A percentile compares a stretch with the other conserved stretches of the same genome.
These are phyloP conservation scores for Elachura formosa DNA, from an alignment of 2,113 vertebrate species.

Conservation along the genomic window DNA sequence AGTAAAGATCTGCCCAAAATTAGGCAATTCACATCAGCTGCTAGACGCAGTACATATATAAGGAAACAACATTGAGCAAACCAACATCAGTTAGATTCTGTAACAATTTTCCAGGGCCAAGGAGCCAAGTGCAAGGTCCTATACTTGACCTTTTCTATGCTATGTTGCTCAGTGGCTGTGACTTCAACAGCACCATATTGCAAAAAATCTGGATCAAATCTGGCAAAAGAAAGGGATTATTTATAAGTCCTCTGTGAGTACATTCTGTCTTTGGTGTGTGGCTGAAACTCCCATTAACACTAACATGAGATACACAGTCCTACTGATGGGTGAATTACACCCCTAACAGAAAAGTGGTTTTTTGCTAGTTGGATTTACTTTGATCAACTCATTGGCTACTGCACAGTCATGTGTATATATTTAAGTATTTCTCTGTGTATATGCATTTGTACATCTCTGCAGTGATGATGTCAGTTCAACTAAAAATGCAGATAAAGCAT, in stretches of 20 bases:
- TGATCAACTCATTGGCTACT: conserved; percentile 46
- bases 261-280: background rate
- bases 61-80: background rate
- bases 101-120: background rate
- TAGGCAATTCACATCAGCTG: background rate
- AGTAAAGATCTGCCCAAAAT: background rate
- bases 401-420: conserved; percentile 41
- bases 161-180: background rate
- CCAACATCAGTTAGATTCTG: too few species aligned
- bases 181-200: background rate
- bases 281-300: conserved; percentile 25
- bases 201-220: conserved; percentile 46
- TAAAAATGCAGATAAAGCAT: conserved; percentile 70
- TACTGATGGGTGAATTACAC: conserved; percentile 51
- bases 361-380: conserved; percentile 34
- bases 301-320: conserved; percentile 28
- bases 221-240: conserved; percentile 15
- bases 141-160: background rate
- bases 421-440: conserved; percentile 52
- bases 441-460: conserved; percentile 40
- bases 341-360: conserved; percentile 47
- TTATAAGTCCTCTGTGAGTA: conserved; percentile 26
- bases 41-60: background rate
- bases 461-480: conserved; percentile 65
- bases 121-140: background rate